Conservation (phyloP, 2,888 invertebrate species). For the Apodemia mormo region DNA sequence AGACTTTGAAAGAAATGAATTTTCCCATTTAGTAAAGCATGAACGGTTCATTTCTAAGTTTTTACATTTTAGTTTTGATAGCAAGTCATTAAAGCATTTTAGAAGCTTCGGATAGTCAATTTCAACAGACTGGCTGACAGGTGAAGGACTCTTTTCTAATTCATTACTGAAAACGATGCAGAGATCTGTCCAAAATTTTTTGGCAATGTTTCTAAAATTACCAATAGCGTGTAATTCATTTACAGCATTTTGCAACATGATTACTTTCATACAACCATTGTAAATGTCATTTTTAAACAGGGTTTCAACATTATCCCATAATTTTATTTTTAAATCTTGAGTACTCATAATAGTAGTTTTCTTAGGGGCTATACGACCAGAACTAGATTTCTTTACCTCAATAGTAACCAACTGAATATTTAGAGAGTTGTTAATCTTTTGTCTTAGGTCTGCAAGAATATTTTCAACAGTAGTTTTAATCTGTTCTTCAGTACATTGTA, state of each 20-base stretch:
- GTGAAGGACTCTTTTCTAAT: constrained; percentile 75
- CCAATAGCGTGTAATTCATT: constrained; percentile 76
- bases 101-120: constrained; percentile 93
- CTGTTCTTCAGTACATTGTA: constrained; percentile 77
- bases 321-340: constrained; percentile 79
- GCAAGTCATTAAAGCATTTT: constrained; percentile 90
- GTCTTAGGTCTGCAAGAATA: constrained; percentile 76
- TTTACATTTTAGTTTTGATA: constrained; percentile 84
- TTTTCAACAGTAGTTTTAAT: constrained; percentile 75
- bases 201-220: constrained; percentile 72
- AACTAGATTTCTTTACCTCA: constrained; percentile 68
- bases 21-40: constrained; percentile 88
- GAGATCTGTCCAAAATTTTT: constrained; percentile 83
- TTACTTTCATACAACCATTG: constrained; percentile 86
- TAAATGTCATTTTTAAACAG: constrained; percentile 89
- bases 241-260: constrained; percentile 76
- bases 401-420: constrained; percentile 73
- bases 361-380: constrained; percentile 69
- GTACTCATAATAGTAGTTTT: constrained; percentile 79
- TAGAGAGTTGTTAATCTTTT: constrained; percentile 74
- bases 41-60: constrained; percentile 81
- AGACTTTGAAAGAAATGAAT: constrained; percentile 91
- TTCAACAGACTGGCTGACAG: constrained; percentile 91
- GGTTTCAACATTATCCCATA: constrained; percentile 95
- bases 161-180: constrained; percentile 68